A percentile compares a stretch with the other conserved stretches of the same genome.
Evolutionary conservation across 2,113 vertebrate species (phyloP).

Genomic region (Dasyurus viverrinus): DNA sequence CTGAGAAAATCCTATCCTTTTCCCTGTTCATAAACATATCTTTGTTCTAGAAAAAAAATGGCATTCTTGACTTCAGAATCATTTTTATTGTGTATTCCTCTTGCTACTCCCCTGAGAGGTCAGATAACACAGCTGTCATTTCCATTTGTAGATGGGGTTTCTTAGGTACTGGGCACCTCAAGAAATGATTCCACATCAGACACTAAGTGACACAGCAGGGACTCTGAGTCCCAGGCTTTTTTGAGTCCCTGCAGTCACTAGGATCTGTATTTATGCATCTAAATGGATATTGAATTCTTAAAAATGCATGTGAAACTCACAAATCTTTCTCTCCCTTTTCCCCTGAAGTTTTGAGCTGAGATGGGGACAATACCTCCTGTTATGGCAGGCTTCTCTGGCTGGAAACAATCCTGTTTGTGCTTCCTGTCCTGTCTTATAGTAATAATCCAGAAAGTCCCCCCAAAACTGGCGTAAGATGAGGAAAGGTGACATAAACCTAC

Average conservation of each 20-base stretch:
- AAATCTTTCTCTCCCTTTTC: not conserved
- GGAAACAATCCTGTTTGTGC: not conserved
- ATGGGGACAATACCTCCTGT: not conserved
- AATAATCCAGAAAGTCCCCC: constrained; percentile 15
- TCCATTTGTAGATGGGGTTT: constrained; percentile 41
- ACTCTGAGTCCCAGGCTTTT: constrained; percentile 36
- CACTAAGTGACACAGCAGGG: constrained; percentile 27
- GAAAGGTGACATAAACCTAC: constrained; percentile 43
- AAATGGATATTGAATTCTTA: constrained; percentile 44
- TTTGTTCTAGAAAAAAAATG: not conserved
- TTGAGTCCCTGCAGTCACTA: constrained; percentile 29
- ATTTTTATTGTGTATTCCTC: not conserved
- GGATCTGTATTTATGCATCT: constrained; percentile 45
- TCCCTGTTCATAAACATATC: not conserved
- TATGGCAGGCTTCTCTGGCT: not conserved
- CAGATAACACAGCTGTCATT: constrained; percentile 26
- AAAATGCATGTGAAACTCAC: constrained; percentile 23
- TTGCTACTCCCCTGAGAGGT: not conserved
- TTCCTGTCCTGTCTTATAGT: not conserved
- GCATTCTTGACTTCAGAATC: not conserved
- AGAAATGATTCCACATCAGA: constrained; percentile 38
- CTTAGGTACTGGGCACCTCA: constrained; percentile 18
- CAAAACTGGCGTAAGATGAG: constrained; percentile 17
- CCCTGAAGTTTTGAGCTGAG: constrained; percentile 2
- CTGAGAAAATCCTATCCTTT: not conserved